Base-by-base conservation (phyloP, 2,888 invertebrate species). In the Tiliacea citrago region DNA sequence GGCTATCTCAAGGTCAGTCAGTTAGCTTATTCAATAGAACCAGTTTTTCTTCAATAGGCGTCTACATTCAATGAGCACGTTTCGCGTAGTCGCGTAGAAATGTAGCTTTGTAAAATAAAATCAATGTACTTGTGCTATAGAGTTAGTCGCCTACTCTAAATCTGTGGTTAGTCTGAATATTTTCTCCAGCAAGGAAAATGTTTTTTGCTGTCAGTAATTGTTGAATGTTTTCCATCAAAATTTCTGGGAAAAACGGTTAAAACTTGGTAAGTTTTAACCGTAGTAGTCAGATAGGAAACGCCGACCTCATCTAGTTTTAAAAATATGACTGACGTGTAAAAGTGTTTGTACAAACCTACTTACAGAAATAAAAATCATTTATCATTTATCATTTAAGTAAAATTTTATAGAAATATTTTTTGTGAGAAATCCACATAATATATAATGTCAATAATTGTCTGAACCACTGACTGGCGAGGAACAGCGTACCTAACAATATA, bases 1-100 rank as follows among this genome's bases (percentile, higher is more conserved):
- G n/a, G 67, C 66, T 73, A 70, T 68, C 84, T 81, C 81, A 81
- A 81, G 81, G 81, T 80, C 84, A 81, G 81, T 73, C 53, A 66
- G 81, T 73, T 60, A 68, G 62, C 53, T 62, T 61, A 58, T 68
- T 66, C 53, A 60, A 63, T 69, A 61, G 67, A 84, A 81, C 81
- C 81, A 53, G 81, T 84, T 81, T 84, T 73, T 81, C 61, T 83
- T 68, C 29, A 68, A 79, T 66, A 73, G 68, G 68, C 68, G 55
- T 68, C 49, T 57, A 49, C 39, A n/a, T 67, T 65, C 39, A 42
- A 42, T 53, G 51, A 53, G 57, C 68, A 66, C 55, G 61, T 65
- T 85, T 55, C 61, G 35, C 55, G 35, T 55, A 55, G 55, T 63
- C 73, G 49, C 61, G 55, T 55, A 55, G 16, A 62, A 55, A 21